Percentiles rank a stretch among this genome's conserved stretches.
Evolutionary conservation across 2,113 vertebrate species (phyloP).

Genomic region (Eurystomus gularis): DNA sequence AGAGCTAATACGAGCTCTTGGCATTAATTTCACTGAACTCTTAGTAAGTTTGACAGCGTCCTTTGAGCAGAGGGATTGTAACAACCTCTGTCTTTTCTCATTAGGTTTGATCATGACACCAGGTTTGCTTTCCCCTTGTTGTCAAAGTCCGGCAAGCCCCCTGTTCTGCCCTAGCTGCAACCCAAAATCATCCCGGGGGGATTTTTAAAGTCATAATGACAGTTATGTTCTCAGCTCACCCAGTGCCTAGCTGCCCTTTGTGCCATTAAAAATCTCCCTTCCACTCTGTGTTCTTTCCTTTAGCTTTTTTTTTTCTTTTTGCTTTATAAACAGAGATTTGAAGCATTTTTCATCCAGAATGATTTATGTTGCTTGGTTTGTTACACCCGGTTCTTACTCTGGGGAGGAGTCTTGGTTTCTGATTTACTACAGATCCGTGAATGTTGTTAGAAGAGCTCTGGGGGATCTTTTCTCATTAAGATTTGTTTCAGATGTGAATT

Average conservation of each 20-base stretch:
- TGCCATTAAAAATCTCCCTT: conserved; percentile 64
- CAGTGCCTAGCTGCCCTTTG: conserved; percentile 57
- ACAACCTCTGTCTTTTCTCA: background rate
- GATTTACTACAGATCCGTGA: background rate
- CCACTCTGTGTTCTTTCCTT: background rate
- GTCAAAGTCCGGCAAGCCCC: background rate
- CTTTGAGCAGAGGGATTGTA: background rate
- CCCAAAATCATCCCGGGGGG: conserved; percentile 1
- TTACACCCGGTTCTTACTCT: background rate
- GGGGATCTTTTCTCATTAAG: background rate
- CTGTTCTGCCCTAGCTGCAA: background rate
- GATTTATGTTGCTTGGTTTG: background rate
- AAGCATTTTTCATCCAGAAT: background rate
- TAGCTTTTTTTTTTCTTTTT: background rate
- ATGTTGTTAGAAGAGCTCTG: background rate
- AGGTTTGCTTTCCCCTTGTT: background rate
- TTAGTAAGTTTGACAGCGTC: background rate
- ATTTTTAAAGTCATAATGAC: conserved; percentile 61
- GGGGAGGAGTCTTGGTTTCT: background rate
- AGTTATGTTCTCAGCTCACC: conserved; percentile 38
- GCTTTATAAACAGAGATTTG: background rate
- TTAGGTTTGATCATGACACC: background rate
- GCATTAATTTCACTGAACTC: background rate
- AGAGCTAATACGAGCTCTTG: background rate
- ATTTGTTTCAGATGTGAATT: background rate